Base-by-base conservation (phyloP, 2,797 vertebrate genomes). In the Eulemur albifrons region DNA sequence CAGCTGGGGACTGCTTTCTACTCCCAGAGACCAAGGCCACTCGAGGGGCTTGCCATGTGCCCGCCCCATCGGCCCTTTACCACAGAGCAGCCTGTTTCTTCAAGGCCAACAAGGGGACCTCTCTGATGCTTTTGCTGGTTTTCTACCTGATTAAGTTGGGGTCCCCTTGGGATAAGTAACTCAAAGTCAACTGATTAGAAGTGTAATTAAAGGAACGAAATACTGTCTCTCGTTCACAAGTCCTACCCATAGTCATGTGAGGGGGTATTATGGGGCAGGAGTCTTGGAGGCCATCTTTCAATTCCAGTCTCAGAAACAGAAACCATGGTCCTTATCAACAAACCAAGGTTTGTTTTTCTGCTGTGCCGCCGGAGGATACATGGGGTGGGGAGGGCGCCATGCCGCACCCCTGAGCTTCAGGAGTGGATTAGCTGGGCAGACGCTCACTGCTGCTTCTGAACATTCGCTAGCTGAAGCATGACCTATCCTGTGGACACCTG, bases 61-160 rank as follows among this genome's bases (percentile, higher is more conserved):
- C 12, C 6, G 15, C 4, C 17, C 32, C 15, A 1, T 9, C 0
- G 12, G 15, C 25, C 13, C 32, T 69, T 88, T 27, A 27, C 5
- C 40, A 3, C 10, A 18, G 8, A 35, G 48, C n/a, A 61, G 69
- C 52, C 75, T 75, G 1, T 32, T 81, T 72, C 54, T 54, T 77
- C 17, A 67, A 10, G 32, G 21, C 59, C 50, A 73, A 30, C 4
- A 17, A 45, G n/a, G 61, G 27, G 8, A 21, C 4, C 70, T 69
- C n/a, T 67, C n/a, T 43, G 12, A 32, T 40, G 40, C 43, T 21
- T 27, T 43, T 45, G 1, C 52, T 40, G 10, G 0, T 80, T 45
- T 76, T 94, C 52, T 7, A 32, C 14, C 23, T 38, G 20, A 45
- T 69, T 52, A 52, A 52, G 35, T 85, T 35, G 15, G 30, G 45